A percentile compares a stretch with the other conserved stretches of the same genome.
These are phyloP conservation scores for Euproctis similis DNA, from an alignment of 2,888 invertebrate genomes.

Conservation along the genomic window DNA sequence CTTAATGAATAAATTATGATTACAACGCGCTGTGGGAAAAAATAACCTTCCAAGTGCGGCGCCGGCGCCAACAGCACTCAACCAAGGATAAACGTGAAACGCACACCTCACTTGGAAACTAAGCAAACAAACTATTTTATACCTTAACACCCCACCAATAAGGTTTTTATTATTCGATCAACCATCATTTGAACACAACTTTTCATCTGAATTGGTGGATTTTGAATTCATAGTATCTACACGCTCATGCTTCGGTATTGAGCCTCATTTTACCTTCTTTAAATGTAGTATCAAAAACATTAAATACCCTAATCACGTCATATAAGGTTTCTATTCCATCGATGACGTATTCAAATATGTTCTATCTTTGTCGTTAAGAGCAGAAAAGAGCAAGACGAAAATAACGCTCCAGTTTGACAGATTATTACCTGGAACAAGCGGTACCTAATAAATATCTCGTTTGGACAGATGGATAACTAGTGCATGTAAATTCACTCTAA, in stretches of 20 bases:
- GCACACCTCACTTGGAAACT: slow-evolving; percentile 39
- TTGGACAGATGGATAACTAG: slow-evolving; percentile 43
- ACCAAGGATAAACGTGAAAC: slow-evolving; percentile 58
- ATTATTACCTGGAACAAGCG: slow-evolving; percentile 51
- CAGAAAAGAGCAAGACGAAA: slow-evolving; percentile 46
- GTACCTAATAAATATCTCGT: slow-evolving; percentile 63
- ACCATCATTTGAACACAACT: slow-evolving; percentile 33
- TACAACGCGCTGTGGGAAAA: slow-evolving; percentile 59
- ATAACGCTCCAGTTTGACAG: slow-evolving; percentile 61
- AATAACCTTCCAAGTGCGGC: slow-evolving; percentile 66
- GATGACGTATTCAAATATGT: slow-evolving; percentile 24
- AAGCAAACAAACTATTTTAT: slow-evolving; percentile 23
- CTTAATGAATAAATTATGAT: slow-evolving; percentile 71
- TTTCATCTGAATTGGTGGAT: slow-evolving; percentile 59
- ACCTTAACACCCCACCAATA: slow-evolving; percentile 27
- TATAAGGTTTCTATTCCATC: slow-evolving; percentile 45
- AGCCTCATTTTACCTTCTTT: too few species aligned
- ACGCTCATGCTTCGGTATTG: slow-evolving; percentile 73
- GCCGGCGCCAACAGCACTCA: slow-evolving; percentile 62
- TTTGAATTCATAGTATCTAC: too few species aligned
- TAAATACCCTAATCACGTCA: slow-evolving; percentile 45
- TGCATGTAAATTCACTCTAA: slow-evolving; percentile 39
- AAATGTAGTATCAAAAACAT: slow-evolving; percentile 51
- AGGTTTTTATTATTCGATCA: slow-evolving; percentile 24
- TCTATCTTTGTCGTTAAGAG: slow-evolving; percentile 39